phyloP scores from a whole-genome alignment of 2,888 invertebrate species.

The Amphiduros pacificus region DNA sequence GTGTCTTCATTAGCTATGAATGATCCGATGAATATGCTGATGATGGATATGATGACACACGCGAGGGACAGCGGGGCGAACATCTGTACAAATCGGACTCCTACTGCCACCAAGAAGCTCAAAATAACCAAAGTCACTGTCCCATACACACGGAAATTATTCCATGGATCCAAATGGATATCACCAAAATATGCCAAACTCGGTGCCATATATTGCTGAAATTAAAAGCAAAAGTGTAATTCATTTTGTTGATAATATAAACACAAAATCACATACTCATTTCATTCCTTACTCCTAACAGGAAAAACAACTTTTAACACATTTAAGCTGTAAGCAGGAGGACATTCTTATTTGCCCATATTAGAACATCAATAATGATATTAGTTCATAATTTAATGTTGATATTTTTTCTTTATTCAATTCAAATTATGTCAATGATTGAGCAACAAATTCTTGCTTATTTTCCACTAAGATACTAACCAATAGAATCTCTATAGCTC shows the following conservation, averaged over 20 bases:
- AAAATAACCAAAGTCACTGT: conserved; percentile 82
- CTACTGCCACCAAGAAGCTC: conserved; percentile 87
- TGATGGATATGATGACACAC: conserved; percentile 90
- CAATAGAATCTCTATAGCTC: conserved; percentile 37
- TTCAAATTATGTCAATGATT: too few species aligned
- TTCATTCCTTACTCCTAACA: too few species aligned
- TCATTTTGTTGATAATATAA: too few species aligned
- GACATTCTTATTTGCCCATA: too few species aligned
- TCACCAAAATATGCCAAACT: conserved; percentile 86
- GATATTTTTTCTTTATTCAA: too few species aligned
- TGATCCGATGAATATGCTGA: conserved; percentile 90
- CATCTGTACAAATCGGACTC: conserved; percentile 96
- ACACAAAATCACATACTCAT: too few species aligned
- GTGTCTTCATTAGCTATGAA: conserved; percentile 61
- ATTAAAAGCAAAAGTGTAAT: not conserved
- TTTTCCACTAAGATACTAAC: too few species aligned
- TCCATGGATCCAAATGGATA: conserved; percentile 72
- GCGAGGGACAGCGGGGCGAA: conserved; percentile 92
- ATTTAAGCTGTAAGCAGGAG: too few species aligned
- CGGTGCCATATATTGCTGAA: conserved; percentile 36
- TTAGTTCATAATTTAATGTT: too few species aligned
- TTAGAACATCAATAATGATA: too few species aligned
- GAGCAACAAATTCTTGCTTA: too few species aligned
- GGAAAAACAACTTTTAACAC: too few species aligned
- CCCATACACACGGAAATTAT: conserved; percentile 96